phyloP scores from a whole-genome alignment of 2,888 invertebrate genomes.

The Blera fallax region DNA sequence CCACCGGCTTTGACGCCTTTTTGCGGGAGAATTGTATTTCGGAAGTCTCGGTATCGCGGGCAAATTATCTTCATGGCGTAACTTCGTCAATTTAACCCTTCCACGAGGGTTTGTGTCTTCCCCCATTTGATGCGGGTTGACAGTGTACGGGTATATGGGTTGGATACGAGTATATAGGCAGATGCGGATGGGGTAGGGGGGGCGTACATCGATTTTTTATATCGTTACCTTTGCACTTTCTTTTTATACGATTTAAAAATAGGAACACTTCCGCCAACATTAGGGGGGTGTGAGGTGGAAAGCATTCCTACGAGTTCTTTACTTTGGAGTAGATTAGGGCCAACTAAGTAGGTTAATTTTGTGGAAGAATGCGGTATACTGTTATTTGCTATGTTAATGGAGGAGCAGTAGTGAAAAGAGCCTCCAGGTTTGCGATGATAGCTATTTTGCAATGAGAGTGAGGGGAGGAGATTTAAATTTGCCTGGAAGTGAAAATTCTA shows the following conservation, averaged over 20 bases:
- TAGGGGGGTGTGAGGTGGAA: neutral
- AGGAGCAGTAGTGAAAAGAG: neutral
- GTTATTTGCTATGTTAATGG: conserved; percentile 3
- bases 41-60: conserved; percentile 20
- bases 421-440: neutral
- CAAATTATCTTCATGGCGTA: conserved; percentile 31
- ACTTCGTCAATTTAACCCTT: conserved; percentile 35
- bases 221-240: conserved; percentile 61
- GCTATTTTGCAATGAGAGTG: neutral
- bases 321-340: conserved; percentile 32
- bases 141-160: neutral
- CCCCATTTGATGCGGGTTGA: conserved; percentile 28
- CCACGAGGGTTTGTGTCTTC: conserved; percentile 4
- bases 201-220: conserved; percentile 39
- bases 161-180: neutral
- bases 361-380: conserved; percentile 13
- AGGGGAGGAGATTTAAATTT: neutral
- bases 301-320: conserved; percentile 52
- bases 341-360: conserved; percentile 37
- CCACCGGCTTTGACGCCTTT: neutral
- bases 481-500: neutral
- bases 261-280: conserved; percentile 64
- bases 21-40: conserved; percentile 1
- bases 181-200: neutral
- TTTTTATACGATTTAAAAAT: conserved; percentile 58